Evolutionary conservation across 2,888 invertebrate genomes (phyloP), one percentile per base, ranked within the genome.

Genomic region (Ormyrus pomaceus): DNA sequence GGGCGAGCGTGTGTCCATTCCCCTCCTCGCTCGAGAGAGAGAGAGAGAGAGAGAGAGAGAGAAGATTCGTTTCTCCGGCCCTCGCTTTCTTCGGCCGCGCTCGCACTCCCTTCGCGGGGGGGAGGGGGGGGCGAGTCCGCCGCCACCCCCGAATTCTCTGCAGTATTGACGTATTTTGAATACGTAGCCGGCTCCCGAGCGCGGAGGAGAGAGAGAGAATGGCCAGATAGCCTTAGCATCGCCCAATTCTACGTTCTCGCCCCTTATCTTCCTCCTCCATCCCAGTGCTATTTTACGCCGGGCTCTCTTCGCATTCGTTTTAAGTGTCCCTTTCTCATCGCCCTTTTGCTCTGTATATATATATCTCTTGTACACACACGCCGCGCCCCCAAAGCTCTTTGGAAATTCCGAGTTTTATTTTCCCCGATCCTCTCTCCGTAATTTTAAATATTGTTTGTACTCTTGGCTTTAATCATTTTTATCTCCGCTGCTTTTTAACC

Each of bases 91-190:
- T 70, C 65, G 65, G 65, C 13, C 65, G 9, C 65, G 58, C 62
- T 34, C 62, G 34, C 64, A 46, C 65, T 48, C 65, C 13, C 46
- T 55, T 1, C 55, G 7, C 19, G 58, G 19, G 19, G 19, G 19
- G 19, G 19, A 19, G 34, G 34, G 34, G 34, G 34, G 34, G 4
- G n/a, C 46, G 11, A 19, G 34, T 13, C n/a, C 34, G n/a, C 46
- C 51, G 13, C 59, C 13, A 50, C 61, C 73, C 66, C 50, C 71
- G 71, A 74, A 74, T 78, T 81, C 64, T 61, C 45, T 61, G 77
- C 77, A 74, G 74, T 81, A 81, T 81, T 74, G 77, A 81, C 77
- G 77, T 78, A 81, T 81, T 81, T 81, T 81, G 72, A 81, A 74
- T 80, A 77, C 61, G 70, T 53, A 53, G 68, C 34, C 45, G 46